These are phyloP conservation scores for Chirona hameri DNA, from an alignment of 2,888 invertebrate genomes.

Conservation along the genomic window DNA sequence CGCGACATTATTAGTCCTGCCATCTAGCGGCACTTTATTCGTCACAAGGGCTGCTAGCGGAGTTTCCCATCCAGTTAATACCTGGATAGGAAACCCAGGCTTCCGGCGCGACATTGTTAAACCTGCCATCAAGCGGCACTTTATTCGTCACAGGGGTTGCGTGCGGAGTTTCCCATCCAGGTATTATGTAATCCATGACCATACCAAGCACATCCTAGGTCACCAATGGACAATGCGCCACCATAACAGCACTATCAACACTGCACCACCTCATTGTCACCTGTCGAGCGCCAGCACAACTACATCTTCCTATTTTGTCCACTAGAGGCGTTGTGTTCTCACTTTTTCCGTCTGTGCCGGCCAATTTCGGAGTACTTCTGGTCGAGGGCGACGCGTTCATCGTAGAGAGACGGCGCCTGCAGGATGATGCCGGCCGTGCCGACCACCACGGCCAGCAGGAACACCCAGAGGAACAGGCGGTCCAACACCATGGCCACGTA, in stretches of 20 bases:
- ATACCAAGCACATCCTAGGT: no score
- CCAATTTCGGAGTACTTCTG: conserved; percentile 13
- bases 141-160: no score
- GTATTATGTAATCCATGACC: no score
- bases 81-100: no score
- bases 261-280: background rate
- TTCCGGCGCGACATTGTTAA: no score
- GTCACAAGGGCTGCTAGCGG: no score
- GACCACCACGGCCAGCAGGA: conserved; percentile 52
- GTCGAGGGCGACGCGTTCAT: conserved; percentile 45
- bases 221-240: background rate
- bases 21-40: no score
- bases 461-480: conserved; percentile 54
- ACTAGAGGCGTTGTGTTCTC: background rate
- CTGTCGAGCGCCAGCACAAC: background rate
- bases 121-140: no score
- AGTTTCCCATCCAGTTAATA: no score
- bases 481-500: conserved; percentile 56
- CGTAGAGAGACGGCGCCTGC: conserved; percentile 50
- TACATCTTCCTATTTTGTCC: background rate
- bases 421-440: conserved; percentile 51
- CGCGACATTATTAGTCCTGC: no score
- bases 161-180: no score
- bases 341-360: background rate
- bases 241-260: background rate